These are phyloP conservation scores for Psittacula derbiana DNA, from an alignment of 2,797 vertebrate genomes.

Conservation along the genomic window DNA sequence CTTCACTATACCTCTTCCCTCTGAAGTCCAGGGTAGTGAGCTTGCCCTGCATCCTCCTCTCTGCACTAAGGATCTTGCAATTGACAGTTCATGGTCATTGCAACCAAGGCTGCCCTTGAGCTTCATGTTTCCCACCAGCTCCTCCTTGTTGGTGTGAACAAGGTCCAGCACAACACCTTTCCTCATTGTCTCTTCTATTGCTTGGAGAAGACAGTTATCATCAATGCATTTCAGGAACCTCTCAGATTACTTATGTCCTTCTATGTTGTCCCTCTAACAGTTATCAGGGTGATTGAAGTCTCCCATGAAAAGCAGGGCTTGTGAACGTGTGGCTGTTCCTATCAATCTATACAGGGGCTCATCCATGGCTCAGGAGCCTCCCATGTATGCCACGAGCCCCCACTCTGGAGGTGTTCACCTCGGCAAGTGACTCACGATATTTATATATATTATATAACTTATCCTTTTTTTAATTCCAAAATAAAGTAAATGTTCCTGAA, in stretches of 20 bases:
- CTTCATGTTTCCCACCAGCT: not conserved
- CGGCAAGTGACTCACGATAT: not conserved
- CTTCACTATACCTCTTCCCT: not conserved
- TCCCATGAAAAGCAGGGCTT: not conserved
- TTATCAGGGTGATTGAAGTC: not conserved
- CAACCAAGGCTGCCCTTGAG: not conserved
- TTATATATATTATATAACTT: not conserved
- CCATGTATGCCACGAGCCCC: not conserved
- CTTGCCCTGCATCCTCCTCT: not conserved
- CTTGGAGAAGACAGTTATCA: not conserved
- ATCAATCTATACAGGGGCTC: not conserved
- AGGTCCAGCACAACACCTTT: not conserved
- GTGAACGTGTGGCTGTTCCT: not conserved
- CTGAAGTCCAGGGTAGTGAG: not conserved
- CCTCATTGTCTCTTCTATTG: not conserved
- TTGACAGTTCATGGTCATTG: not conserved
- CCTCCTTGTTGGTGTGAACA: not conserved
- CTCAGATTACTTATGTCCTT: not conserved
- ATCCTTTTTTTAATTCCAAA: not conserved
- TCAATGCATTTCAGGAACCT: not conserved
- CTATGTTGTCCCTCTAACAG: not conserved
- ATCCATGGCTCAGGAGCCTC: not conserved
- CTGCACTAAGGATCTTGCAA: not conserved
- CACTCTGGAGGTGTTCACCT: not conserved
- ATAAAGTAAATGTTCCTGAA: not conserved